Evolutionary conservation across 2,113 vertebrate genomes (phyloP).

Genomic region (Tonatia bakeri): DNA sequence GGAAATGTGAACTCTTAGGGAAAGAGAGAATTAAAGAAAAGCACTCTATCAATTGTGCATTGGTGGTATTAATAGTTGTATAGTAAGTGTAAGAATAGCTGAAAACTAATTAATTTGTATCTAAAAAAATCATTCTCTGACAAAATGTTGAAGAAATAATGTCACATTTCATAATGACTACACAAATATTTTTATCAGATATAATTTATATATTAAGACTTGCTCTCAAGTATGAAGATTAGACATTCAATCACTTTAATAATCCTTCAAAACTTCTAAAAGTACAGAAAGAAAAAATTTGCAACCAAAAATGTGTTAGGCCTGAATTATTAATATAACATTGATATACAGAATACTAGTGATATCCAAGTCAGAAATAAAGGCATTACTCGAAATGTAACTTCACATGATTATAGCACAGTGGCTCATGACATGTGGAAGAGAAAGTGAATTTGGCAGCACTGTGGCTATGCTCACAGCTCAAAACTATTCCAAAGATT

Average conservation of each 20-base stretch:
- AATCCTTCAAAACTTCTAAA: constrained; percentile 39
- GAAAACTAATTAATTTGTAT: constrained; percentile 9
- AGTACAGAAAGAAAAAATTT: constrained; percentile 28
- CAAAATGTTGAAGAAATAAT: background rate
- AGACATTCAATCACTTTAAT: constrained; percentile 47
- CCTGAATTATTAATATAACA: constrained; percentile 40
- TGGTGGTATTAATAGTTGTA: background rate
- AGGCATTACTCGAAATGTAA: background rate
- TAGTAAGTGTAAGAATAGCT: constrained; percentile 27
- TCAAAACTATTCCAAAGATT: background rate
- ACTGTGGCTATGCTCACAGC: background rate
- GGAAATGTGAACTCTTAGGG: background rate
- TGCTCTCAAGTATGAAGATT: constrained; percentile 7
- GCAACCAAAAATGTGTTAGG: background rate
- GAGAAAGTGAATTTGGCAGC: background rate
- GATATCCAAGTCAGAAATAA: constrained; percentile 9
- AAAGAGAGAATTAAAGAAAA: background rate
- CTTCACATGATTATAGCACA: background rate
- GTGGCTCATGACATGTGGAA: background rate
- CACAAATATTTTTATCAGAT: constrained; percentile 17
- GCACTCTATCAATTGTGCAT: background rate
- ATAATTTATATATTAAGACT: constrained; percentile 49
- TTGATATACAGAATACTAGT: constrained; percentile 3
- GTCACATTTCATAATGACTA: constrained; percentile 7
- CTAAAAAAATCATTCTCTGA: constrained; percentile 9